phyloP scores from a whole-genome alignment of 2,797 vertebrate species.

The Oreochromis mossambicus region DNA sequence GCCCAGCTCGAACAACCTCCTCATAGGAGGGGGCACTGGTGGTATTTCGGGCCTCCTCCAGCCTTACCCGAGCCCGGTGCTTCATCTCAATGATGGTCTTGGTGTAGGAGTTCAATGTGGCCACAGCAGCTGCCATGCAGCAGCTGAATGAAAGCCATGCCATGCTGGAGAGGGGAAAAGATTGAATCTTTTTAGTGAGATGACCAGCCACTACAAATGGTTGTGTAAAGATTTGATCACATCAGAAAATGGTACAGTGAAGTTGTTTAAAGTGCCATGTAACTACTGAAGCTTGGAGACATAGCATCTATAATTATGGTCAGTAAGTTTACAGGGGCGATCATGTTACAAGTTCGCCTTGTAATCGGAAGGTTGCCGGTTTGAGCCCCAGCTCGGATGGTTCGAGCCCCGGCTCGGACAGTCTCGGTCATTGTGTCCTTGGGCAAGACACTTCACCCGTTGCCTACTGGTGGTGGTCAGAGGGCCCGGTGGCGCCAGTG shows the following conservation, averaged over 20 bases:
- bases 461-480: too few relatives aligned
- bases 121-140: constrained; percentile 95
- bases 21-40: constrained; percentile 71
- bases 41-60: constrained; percentile 84
- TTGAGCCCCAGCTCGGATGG: too few relatives aligned
- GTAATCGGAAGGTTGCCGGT: too few relatives aligned
- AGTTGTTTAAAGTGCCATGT: rapidly evolving
- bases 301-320: not conserved
- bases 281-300: not conserved
- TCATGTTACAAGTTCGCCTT: too few relatives aligned
- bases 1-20: constrained; percentile 57
- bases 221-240: not conserved
- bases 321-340: not conserved
- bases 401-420: too few relatives aligned
- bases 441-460: too few relatives aligned
- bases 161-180: constrained; percentile 75
- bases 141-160: constrained; percentile 97
- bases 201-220: not conserved
- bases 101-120: constrained; percentile 96
- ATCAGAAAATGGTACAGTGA: not conserved
- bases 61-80: constrained; percentile 85
- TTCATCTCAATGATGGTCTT: constrained; percentile 95
- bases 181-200: not conserved
- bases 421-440: too few relatives aligned
- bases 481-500: too few relatives aligned